Evolutionary conservation across 1,140 invertebrate genomes (phyloP).

Genomic region (Drosophila pachea): DNA sequence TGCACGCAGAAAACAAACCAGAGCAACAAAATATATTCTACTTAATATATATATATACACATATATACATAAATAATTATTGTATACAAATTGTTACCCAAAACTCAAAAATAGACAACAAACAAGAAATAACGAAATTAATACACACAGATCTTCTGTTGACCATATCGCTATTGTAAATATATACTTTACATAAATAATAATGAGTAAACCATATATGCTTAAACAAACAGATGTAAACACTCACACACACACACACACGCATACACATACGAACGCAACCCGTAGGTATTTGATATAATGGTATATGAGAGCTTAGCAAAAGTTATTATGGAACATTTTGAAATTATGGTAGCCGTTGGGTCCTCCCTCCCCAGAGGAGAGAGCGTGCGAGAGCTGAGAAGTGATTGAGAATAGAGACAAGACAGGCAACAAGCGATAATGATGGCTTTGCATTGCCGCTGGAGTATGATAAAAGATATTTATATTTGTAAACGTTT

Average conservation of each 20-base stretch:
- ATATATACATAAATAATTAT: constrained; percentile 26
- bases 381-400: constrained; percentile 37
- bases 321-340: constrained; percentile 53
- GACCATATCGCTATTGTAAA: constrained; percentile 69
- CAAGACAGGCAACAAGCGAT: constrained; percentile 25
- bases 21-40: constrained; percentile 49
- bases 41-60: constrained; percentile 44
- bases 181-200: constrained; percentile 45
- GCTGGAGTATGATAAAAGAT: constrained; percentile 65
- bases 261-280: not conserved
- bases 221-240: constrained; percentile 39
- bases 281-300: constrained; percentile 24
- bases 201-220: constrained; percentile 41
- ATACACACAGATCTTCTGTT: constrained; percentile 62
- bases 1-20: constrained; percentile 1
- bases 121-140: constrained; percentile 19
- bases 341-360: constrained; percentile 47
- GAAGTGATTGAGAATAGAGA: constrained; percentile 23
- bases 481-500: constrained; percentile 76
- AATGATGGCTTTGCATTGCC: constrained; percentile 17
- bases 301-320: constrained; percentile 45
- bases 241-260: too few relatives aligned
- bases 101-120: constrained; percentile 38
- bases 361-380: constrained; percentile 47
- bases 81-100: constrained; percentile 51